Conservation (phyloP, 2,113 vertebrate species). For the Hippocampus barbouri region DNA sequence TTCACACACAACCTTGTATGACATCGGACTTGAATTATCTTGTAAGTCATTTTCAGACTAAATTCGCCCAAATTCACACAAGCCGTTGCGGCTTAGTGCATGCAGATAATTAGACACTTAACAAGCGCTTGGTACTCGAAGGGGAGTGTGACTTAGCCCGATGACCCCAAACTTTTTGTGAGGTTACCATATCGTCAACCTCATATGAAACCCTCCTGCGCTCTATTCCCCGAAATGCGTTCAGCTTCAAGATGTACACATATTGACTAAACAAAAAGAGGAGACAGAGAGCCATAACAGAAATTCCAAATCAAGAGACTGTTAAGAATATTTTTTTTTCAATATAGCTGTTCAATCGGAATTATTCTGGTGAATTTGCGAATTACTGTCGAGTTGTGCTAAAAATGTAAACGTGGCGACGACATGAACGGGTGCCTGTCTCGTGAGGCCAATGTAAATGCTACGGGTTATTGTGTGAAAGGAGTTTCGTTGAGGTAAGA, state of each 20-base stretch:
- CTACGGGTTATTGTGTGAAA: conserved; percentile 51
- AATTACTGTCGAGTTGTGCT: conserved; percentile 54
- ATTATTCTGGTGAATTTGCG: not conserved
- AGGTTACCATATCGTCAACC: not conserved
- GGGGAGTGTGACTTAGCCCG: too few species aligned
- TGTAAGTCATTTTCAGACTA: too few species aligned
- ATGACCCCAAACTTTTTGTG: not conserved
- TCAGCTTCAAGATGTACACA: not conserved
- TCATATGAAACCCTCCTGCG: not conserved
- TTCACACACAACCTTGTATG: too few species aligned
- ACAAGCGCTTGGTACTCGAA: too few species aligned
- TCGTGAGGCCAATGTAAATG: conserved; percentile 72
- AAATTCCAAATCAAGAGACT: conserved; percentile 59
- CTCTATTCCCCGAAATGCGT: not conserved
- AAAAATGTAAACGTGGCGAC: conserved; percentile 56
- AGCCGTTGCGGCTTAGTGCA: too few species aligned
- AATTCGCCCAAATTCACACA: too few species aligned
- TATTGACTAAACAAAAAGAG: conserved; percentile 11
- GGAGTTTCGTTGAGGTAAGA: conserved; percentile 1
- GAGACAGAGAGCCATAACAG: conserved; percentile 68
- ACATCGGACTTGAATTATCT: too few species aligned
- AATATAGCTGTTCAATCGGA: not conserved
- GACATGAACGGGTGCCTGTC: conserved; percentile 64
- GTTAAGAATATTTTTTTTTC: conserved; percentile 43
- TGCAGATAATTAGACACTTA: too few species aligned